phyloP scores from a whole-genome alignment of 2,113 vertebrate genomes.

The Atractosteus spatula region DNA sequence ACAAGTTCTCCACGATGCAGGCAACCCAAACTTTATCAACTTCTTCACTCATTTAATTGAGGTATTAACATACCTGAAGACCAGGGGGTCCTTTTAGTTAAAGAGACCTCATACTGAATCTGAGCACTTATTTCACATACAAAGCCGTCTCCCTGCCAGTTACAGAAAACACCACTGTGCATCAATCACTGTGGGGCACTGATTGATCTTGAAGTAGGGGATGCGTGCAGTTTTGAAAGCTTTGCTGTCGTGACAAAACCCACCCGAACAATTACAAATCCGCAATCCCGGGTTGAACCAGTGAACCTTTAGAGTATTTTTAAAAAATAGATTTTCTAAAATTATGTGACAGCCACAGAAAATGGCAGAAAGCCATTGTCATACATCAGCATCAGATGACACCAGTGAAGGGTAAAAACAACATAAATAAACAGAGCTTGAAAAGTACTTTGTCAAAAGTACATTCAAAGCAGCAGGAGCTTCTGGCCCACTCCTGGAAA shows the following conservation, averaged over 20 bases:
- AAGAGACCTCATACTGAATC: conserved; percentile 4
- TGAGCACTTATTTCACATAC: conserved; percentile 7
- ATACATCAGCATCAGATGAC: no score
- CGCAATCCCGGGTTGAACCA: no score
- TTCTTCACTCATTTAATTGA: conserved; percentile 13
- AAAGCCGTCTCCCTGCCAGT: not conserved
- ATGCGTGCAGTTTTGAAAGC: not conserved
- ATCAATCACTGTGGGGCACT: not conserved
- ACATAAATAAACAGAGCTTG: no score
- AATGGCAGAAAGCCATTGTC: no score
- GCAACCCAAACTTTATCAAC: not conserved
- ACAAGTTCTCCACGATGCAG: no score
- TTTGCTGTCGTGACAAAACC: conserved; percentile 1
- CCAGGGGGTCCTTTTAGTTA: conserved; percentile 1
- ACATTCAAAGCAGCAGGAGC: no score
- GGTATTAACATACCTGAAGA: conserved; percentile 19
- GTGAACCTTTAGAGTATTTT: no score
- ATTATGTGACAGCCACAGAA: no score
- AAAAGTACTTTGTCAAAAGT: no score
- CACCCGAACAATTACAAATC: conserved; percentile 6
- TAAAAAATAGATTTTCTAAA: no score
- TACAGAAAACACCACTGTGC: not conserved
- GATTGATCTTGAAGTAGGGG: conserved; percentile 19
- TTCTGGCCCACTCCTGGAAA: no score
- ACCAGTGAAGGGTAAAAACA: no score